These are phyloP conservation scores for Nephila pilipes DNA, from an alignment of 1,140 invertebrate genomes.

Conservation along the genomic window DNA sequence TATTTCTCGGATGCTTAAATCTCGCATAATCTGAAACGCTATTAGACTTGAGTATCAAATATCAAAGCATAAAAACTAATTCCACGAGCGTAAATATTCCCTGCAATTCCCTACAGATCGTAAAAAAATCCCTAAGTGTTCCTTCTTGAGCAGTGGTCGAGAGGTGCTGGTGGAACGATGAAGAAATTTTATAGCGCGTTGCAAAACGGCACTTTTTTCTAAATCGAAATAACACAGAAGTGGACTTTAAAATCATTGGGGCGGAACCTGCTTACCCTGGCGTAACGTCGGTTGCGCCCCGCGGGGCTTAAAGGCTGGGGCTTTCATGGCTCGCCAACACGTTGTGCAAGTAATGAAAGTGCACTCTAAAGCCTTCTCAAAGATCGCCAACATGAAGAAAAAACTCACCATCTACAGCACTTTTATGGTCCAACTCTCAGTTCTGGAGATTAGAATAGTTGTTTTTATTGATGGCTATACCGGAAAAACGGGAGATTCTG, in stretches of 20 bases:
- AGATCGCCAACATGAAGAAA: background rate
- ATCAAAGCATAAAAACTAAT: background rate
- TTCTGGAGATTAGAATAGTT: conserved; percentile 52
- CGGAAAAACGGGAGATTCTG: background rate
- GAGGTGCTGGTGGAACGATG: background rate
- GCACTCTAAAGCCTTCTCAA: conserved; percentile 41
- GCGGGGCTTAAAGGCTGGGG: conserved; percentile 39
- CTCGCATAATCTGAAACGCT: background rate
- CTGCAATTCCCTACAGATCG: conserved; percentile 19
- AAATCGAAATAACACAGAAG: conserved; percentile 23
- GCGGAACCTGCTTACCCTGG: conserved; percentile 50
- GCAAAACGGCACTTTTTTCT: conserved; percentile 45
- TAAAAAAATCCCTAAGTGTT: conserved; percentile 25
- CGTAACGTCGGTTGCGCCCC: conserved; percentile 35
- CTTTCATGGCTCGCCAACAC: conserved; percentile 57
- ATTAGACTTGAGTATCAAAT: background rate
- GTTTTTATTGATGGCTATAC: background rate
- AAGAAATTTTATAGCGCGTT: conserved; percentile 59
- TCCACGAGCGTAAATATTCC: conserved; percentile 12
- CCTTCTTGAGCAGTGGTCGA: background rate
- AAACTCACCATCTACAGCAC: conserved; percentile 15
- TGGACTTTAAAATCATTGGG: conserved; percentile 62
- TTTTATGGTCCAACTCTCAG: conserved; percentile 45
- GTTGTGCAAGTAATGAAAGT: conserved; percentile 53
- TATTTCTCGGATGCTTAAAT: background rate